These are phyloP conservation scores for Rhinichthys osculus DNA, from an alignment of 2,797 vertebrate genomes.

Conservation along the genomic window DNA sequence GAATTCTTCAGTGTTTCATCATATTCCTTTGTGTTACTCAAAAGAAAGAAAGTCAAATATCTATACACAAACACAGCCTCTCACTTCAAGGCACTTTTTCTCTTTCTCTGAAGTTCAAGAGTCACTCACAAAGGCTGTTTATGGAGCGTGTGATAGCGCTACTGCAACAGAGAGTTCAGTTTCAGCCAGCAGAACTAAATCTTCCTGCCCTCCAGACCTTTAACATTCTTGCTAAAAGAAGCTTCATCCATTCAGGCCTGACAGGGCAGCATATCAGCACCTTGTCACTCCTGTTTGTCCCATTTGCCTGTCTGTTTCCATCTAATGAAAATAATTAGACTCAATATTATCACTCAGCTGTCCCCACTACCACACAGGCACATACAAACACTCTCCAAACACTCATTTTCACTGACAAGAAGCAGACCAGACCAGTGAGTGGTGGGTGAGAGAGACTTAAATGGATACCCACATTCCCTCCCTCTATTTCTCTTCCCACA, in stretches of 20 bases:
- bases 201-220: conserved; percentile 39
- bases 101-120: conserved; percentile 29
- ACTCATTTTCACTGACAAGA: conserved; percentile 34
- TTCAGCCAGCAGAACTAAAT: conserved; percentile 41
- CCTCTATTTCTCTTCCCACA: conserved; percentile 23
- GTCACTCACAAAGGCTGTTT: conserved; percentile 38
- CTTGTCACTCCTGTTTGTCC: conserved; percentile 27
- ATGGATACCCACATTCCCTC: conserved; percentile 7
- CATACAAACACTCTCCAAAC: conserved; percentile 38
- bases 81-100: background rate
- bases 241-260: conserved; percentile 31
- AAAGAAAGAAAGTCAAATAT: background rate
- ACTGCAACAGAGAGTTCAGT: conserved; percentile 19
- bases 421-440: conserved; percentile 16
- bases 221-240: conserved; percentile 39
- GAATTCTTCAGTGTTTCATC: background rate
- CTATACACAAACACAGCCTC: background rate
- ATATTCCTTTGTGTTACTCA: background rate
- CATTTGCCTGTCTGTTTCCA: conserved; percentile 18
- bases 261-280: conserved; percentile 18
- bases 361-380: conserved; percentile 6
- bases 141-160: conserved; percentile 34
- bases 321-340: conserved; percentile 26
- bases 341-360: conserved; percentile 23
- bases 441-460: conserved; percentile 21